Base-by-base conservation (phyloP, 2,888 invertebrate genomes). In the Bursaphelenchus okinawaensis region DNA sequence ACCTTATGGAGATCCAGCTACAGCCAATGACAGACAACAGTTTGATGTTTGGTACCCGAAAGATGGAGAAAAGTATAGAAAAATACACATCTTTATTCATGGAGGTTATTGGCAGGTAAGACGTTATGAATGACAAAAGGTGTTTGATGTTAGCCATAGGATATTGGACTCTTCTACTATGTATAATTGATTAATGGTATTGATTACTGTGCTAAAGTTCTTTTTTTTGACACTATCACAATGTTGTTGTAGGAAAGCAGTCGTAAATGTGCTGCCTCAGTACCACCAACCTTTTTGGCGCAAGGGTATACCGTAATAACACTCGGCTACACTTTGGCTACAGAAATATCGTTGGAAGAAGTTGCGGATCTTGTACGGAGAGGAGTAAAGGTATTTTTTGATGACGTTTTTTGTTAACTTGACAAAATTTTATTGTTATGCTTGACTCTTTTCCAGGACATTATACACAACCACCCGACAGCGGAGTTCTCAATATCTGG, bases 21-120 rank as follows among this genome's bases (percentile, higher is more conserved):
- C 40, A n/a, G 40, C 40, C 40, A 40, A 40, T 40, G 40, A 40
- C n/a, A 12, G 40, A 40, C 40, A 40, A 4, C 40, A 40, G n/a
- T 40, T 40, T 40, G 40, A 40, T 40, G 40, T 40, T 40, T 40
- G 40, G 40, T 40, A 16, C n/a, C 40, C 40, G 6, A 40, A 40
- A 40, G n/a, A 40, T 40, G 40, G 40, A 16, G 23, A 22, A 20
- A 60, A 22, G 27, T 57, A n/a, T 63, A 23, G 22, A 63, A 55
- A 60, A n/a, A 22, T 60, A 16, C 63, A 62, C 61, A 60, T 55
- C 56, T 62, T 62, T 26, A 19, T 62, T n/a, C 62, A 62, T 40
- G 62, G 62, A 1, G 62, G 62, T n/a, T 62, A 63, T 4, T 62
- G 62, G 62, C 62, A 62, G 20, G 61, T 24, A 52, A 29, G 58